Base-by-base conservation (phyloP, 2,888 invertebrate genomes). In the Cantharis nigra region DNA sequence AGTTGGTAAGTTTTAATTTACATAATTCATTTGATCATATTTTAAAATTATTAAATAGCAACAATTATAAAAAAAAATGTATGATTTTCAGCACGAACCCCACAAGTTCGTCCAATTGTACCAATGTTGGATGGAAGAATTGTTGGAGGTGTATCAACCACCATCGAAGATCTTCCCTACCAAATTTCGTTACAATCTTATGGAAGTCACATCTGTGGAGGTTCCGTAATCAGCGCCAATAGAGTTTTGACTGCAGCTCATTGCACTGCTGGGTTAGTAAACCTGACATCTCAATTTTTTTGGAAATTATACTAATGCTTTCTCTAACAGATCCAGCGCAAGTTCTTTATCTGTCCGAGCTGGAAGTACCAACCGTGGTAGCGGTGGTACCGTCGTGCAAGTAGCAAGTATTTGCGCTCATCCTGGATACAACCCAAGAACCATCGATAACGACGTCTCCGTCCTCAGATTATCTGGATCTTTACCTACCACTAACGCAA, bases 221-320 rank as follows among this genome's bases (percentile, higher is more conserved):
- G 81, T 1, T 83, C 83, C 28, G 81, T 85, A 72, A 80, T 85
- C 70, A 74, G 74, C 26, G 13, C 69, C 2, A 80, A 71, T 13
- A 81, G 75, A 49, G 81, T 80, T 18, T 63, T 85, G 16, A 87
- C 85, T 14, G 85, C 82, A 71, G 85, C 83, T 26, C 85, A 85
- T 70, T 86, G 85, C 77, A 83, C 83, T 9, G 74, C 78, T 33
- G 78, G 77, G 80, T 81, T 72, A 23, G n/a, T 67, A n/a, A 67
- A 18, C 4, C 0, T 18, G 0, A 64, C 18, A 23, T 64, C 18
- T 14, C 0, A 10, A 30, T 11, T 18, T 64, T n/a, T 64, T 13
- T 20, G 9, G 0, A 3, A 64, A 10, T 64, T 64, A 2, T 16
- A 9, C 11, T 63, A 11, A 16, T 13, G 0, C 4, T 13, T 11